Percentiles rank a stretch among this genome's conserved stretches.
phyloP scores from a whole-genome alignment of 2,888 invertebrate species.

The Oligia strigilis region DNA sequence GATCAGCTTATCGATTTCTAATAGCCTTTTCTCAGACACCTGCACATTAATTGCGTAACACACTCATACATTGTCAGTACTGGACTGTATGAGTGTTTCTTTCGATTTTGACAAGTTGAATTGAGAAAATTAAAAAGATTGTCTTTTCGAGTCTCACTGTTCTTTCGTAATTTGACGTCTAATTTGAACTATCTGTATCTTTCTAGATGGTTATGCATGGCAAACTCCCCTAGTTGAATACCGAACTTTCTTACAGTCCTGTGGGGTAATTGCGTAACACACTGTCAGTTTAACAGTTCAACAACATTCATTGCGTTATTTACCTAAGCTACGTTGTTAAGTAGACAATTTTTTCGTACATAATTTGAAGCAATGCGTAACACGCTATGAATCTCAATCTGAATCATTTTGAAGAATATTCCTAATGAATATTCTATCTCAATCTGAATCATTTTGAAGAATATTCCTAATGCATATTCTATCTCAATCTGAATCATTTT shows the following conservation, averaged over 20 bases:
- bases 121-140: neutral
- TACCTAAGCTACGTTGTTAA: no score
- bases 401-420: no score
- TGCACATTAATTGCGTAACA: neutral
- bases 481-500: no score
- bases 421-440: no score
- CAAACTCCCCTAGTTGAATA: neutral
- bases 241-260: neutral
- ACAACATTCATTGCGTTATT: no score
- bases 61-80: neutral
- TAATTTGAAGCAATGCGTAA: no score
- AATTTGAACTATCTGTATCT: neutral
- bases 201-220: neutral
- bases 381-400: no score
- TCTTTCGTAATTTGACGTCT: neutral
- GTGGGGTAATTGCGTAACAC: no score
- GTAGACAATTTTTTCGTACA: no score
- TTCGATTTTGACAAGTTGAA: neutral
- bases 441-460: no score
- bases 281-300: no score
- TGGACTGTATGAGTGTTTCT: neutral
- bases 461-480: no score
- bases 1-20: constrained; percentile 17
- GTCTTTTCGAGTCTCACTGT: neutral
- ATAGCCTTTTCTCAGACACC: neutral